Evolutionary conservation across 2,797 vertebrate genomes (phyloP), one percentile per base, ranked within the genome.

Genomic region (Dicrostonyx torquatus): DNA sequence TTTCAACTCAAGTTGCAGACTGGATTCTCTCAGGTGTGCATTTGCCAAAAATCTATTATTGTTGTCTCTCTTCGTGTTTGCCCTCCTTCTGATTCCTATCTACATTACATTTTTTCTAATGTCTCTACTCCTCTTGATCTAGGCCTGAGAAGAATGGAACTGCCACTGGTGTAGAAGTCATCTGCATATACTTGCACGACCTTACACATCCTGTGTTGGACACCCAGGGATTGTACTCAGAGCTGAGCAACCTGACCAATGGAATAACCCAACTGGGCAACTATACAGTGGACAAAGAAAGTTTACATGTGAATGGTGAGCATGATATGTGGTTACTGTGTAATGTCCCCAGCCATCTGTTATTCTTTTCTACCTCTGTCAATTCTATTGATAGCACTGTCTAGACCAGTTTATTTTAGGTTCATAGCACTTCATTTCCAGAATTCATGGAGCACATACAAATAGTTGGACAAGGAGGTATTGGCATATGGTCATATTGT

Each of bases 231-330:
- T 50, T 98, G 8, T 96, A 98, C 68, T 58, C 53, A 18, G 97
- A 98, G 80, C 95, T 98, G 58, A 98, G 94, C 48, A 76, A 34
- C 34, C 91, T 97, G 95, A 98, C 98, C 34, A 37, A 58, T 2
- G 94, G 90, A 0, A 78, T 90, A 93, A 98, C 97, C 58, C 91
- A 0, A 8, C 80, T 98, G 22, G 98, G 98, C 15, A 95, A 89
- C 94, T 98, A 97, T 92, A 97, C 94, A 53, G 85, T 98, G 64
- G 97, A 98, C 76, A 96, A 91, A 55, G 86, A 68, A 77, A 98
- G 98, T 93, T 97, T 98, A 5, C 45, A 78, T 0, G 6, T 98
- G 5, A 53, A 97, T 1, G 97, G 98, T 98, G 85, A 97, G 97
- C 14, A 37, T 26, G 68, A 31, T 58, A 48, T 72, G 14, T 5